Evolutionary conservation across 2,888 invertebrate species (phyloP), one percentile per base, ranked within the genome.

Genomic region (Acleris cristana): DNA sequence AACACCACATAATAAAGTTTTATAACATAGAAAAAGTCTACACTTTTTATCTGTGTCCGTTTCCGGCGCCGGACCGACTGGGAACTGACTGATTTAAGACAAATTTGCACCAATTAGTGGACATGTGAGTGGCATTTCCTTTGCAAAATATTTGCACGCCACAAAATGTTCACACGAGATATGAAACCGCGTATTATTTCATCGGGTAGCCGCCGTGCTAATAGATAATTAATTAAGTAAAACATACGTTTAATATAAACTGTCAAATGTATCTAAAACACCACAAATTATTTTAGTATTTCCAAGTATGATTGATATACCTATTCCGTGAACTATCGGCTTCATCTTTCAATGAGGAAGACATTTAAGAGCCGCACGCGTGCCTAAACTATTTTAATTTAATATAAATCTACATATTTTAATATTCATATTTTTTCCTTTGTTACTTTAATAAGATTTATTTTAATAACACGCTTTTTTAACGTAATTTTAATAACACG

Each of bases 261-360:
- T 40, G 14, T 3, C 12, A 26, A 30, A 30, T 1, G 8, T 34
- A 34, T 34, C 16, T 14, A 18, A 14, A 14, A n/a, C 1, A 23
- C 2, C 3, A 45, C 44, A 23, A 45, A 45, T 16, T n/a, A 44
- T 40, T 3, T 44, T 16, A 2, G 23, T 16, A 57, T 44, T 58
- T 48, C 5, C 26, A 56, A 66, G 56, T 56, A 61, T 60, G 60
- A 61, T 62, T 56, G 52, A 66, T 45, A 55, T 26, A n/a, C 23
- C 12, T 1, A 61, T 61, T 52, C 56, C 30, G 56, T 56, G 52
- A 53, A 52, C 44, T 61, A 52, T 52, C 61, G 19, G 52, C 45
- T 57, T 51, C 55, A 55, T 62, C 56, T 23, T 61, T 48, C 61
- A 66, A 66, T 61, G 56, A 66, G 66, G 66, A 66, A 61, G 66